Conservation (phyloP, 2,113 vertebrate species). For the Corythornis cristatus region DNA sequence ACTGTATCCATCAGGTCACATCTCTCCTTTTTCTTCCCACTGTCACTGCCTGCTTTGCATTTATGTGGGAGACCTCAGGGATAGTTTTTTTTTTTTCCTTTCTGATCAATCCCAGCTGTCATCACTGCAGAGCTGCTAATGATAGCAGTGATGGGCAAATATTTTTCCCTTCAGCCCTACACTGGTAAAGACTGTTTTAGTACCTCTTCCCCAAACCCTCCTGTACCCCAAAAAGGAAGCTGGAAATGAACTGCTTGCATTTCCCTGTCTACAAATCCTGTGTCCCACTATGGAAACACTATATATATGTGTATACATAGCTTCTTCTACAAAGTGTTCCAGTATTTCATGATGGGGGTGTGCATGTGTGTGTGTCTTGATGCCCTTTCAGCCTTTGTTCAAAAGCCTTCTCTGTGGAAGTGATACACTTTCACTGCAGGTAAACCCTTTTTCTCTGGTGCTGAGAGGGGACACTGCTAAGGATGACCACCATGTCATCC, state of each 20-base stretch:
- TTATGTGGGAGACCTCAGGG: slow-evolving; percentile 19
- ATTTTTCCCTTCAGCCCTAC: neutral
- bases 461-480: neutral
- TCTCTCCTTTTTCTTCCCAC: neutral
- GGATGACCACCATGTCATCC: neutral
- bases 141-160: neutral
- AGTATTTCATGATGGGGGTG: neutral
- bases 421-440: neutral
- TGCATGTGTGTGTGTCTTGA: rapidly evolving
- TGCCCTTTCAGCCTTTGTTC: neutral
- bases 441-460: neutral
- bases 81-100: slow-evolving; percentile 14
- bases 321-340: neutral
- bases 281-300: neutral
- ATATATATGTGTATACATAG: neutral
- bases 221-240: neutral
- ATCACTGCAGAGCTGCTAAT: neutral
- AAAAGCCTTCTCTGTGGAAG: neutral
- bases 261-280: neutral
- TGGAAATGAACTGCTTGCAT: neutral
- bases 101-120: slow-evolving; percentile 42
- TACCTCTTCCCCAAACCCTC: neutral
- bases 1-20: slow-evolving; percentile 16
- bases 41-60: slow-evolving; percentile 40
- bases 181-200: neutral